Base-by-base conservation (phyloP, 1,140 invertebrate species). In the Dendroctonus ponderosae region DNA sequence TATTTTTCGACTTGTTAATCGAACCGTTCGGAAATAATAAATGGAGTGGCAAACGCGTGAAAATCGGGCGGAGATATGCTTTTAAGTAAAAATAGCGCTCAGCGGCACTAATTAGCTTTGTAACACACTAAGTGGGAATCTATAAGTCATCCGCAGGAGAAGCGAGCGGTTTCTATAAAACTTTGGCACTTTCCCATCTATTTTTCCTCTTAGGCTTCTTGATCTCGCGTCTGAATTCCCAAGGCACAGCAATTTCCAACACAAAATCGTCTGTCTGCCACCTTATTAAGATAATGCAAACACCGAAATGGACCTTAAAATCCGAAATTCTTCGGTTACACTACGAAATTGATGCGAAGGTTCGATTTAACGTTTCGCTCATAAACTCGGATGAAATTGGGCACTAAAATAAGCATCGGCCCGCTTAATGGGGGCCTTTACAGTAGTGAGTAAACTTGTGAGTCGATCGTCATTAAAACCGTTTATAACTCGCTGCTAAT, bases 51-150 rank as follows among this genome's bases (percentile, higher is more conserved):
- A 44, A 49, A 48, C 46, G 66, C 62, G 59, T 67, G 52, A 62
- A 67, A 62, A 56, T 57, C 51, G 6, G 66, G 54, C 65, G 65
- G 65, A 44, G 61, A 61, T 67, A 61, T 62, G 66, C 66, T 62
- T 67, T 67, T 51, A 67, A 60, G 66, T 67, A 62, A 67, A 67
- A 67, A 61, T 67, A 67, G 66, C 62, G 14, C 43, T 51, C n/a
- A 38, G 40, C 58, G 58, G 40, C 58, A 62, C 66, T 67, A 62
- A 67, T 67, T 67, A 62, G 58, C 66, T 62, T 60, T 62, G 43
- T 43, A 42, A 39, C 11, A 26, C 26, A 39, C 26, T 56, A 64
- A 63, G 42, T 64, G 39, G 41, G 41, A 54, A 56, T 64, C 62
- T 56, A 64, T 56, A 62, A 43, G 38, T 26, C 26, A 26, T 26